Base-by-base conservation (phyloP, 2,797 vertebrate genomes). In the Sebastes iracundus region DNA sequence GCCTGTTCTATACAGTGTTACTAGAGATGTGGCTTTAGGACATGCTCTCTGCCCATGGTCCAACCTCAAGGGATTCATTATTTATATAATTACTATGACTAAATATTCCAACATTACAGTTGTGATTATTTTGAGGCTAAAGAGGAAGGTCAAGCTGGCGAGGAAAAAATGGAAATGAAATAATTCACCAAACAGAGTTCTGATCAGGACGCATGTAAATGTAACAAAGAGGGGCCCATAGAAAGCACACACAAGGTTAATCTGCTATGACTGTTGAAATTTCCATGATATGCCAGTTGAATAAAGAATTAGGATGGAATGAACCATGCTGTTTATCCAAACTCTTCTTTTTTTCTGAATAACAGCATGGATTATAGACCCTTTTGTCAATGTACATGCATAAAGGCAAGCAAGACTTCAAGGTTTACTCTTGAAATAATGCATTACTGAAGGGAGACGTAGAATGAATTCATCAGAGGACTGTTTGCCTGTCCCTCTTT, bases 221-320 rank as follows among this genome's bases (percentile, higher is more conserved):
- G 96, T 96, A 96, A 96, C 95, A 97, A 95, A 95, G 89, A 93
- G 92, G 90, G 91, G 83, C 95, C 86, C 92, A 95, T 89, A 94
- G 86, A 91, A 93, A 92, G 95, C 96, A 92, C 92, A 95, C 94
- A 89, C 95, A 88, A 96, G 97, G 97, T 98, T 98, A 98, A 98
- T 98, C 96, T 96, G 94, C 96, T 97, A 96, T 95, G 97, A 98
- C 97, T 98, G 97, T 97, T 98, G 96, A 98, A 99, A 99, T 97
- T 97, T 97, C 96, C 90, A 83, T 89, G 95, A 95, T 96, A 96
- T 89, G 95, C 95, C 93, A 92, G 88, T 86, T 93, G 96, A 97
- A 97, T 97, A 93, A 94, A 92, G 94, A 97, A 97, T 95, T 86
- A 88, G 86, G 85, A 73, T 52, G 62, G 95, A 94, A 94, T 86